A percentile compares a stretch with the other conserved stretches of the same genome.
Conservation (phyloP, 2,113 vertebrate genomes). For the Hemicordylus capensis region DNA sequence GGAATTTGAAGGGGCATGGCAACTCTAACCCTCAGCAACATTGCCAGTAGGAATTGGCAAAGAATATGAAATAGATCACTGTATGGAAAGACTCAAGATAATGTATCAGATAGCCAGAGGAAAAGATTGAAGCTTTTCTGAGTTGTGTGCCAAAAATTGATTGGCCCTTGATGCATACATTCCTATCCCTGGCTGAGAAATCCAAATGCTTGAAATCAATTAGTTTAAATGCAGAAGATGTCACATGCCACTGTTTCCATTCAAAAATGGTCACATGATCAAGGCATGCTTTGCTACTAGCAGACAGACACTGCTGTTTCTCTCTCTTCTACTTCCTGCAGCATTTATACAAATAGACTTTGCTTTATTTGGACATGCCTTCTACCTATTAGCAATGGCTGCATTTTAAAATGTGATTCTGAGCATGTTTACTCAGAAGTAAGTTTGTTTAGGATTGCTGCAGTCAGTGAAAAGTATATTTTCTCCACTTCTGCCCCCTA, state of each 20-base stretch:
- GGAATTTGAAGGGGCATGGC: too few species aligned
- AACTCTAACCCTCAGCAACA: too few species aligned
- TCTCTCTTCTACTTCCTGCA: background rate
- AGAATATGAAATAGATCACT: too few species aligned
- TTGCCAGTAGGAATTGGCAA: too few species aligned
- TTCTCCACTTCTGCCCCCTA: background rate
- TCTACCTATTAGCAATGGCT: background rate
- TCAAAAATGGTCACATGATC: background rate
- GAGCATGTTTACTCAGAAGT: too few species aligned
- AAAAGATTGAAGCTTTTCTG: background rate
- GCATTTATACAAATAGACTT: background rate
- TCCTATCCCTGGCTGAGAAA: background rate
- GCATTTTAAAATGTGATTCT: too few species aligned
- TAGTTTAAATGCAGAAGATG: background rate
- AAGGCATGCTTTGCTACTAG: background rate
- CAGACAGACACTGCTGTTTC: background rate
- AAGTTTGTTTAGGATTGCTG: too few species aligned
- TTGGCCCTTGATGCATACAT: background rate
- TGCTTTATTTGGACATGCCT: background rate
- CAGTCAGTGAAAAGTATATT: background rate
- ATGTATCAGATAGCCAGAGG: background rate
- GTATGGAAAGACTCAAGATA: background rate
- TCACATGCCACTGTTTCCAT: background rate
- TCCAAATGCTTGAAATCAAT: background rate
- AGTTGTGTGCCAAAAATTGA: background rate